Conservation (phyloP, 1,140 invertebrate species). For the Drosophila bipectinata region DNA sequence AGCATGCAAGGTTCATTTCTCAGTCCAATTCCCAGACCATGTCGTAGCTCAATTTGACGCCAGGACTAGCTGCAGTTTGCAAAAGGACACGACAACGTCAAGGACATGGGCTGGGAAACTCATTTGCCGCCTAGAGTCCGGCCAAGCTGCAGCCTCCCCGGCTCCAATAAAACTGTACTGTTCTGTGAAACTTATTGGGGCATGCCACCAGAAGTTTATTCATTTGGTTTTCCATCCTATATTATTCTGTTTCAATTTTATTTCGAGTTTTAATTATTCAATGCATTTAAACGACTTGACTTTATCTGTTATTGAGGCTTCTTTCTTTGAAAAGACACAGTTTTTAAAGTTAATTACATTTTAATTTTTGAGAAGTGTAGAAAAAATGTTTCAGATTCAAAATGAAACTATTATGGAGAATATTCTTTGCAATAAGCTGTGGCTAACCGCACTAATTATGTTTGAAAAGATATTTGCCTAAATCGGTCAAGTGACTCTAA, state of each 20-base stretch:
- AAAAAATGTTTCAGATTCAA: too few relatives aligned
- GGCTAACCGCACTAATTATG: background rate
- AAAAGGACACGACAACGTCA: constrained; percentile 28
- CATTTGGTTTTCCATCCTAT: background rate
- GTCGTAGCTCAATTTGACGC: constrained; percentile 36
- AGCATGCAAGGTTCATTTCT: constrained; percentile 58
- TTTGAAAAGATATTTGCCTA: constrained; percentile 46
- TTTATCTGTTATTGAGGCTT: too few relatives aligned
- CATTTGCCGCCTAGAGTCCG: constrained; percentile 11
- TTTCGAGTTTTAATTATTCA: background rate
- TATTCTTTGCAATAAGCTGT: background rate
- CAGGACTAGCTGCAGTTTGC: constrained; percentile 30
- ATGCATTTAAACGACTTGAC: too few relatives aligned
- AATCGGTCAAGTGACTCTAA: constrained; percentile 61
- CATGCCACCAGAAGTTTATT: too few relatives aligned
- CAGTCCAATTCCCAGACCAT: constrained; percentile 2
- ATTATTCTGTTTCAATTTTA: background rate
- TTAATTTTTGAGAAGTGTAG: too few relatives aligned
- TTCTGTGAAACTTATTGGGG: background rate
- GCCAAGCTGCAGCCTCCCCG: constrained; percentile 25
- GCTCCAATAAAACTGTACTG: background rate
- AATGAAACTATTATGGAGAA: too few relatives aligned
- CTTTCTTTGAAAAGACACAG: too few relatives aligned
- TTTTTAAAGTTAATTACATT: too few relatives aligned
- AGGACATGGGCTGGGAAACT: constrained; percentile 34